Evolutionary conservation across 2,888 invertebrate species (phyloP), one percentile per base, ranked within the genome.

Genomic region (Torymus tubicola): DNA sequence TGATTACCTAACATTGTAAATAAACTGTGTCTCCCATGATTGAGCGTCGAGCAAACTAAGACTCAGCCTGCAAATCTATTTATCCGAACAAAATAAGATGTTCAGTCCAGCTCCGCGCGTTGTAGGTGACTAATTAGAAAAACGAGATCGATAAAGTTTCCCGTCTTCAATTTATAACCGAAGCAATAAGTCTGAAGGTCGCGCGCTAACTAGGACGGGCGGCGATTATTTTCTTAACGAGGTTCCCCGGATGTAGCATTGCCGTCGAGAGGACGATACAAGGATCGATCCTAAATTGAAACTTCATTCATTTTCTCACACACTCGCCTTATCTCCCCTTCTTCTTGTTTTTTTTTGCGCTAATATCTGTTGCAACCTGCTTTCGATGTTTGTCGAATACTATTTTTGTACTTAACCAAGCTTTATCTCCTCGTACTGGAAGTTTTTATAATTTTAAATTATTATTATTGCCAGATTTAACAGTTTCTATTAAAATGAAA

Each of bases 191-290:
- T 57, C 57, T 64, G 57, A 67, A 58, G 58, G 57, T 50, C 60
- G 55, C 13, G 21, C 42, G 16, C 31, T 31, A 74, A 74, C 64
- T 74, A 16, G 65, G 42, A 74, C 57, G 18, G 65, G 65, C 16
- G 24, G 8, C 64, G 64, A 65, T 65, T 58, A 63, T 74, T 74
- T 65, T 65, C 65, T 65, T 74, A 65, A 65, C 74, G 57, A 74
- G 31, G 18, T 65, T 65, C 60, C 21, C 31, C 21, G 13, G 64
- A n/a, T 53, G 5, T 42, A 63, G 11, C 50, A 57, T 70, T 24
- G 57, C 58, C 2, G 31, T 31, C n/a, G 50, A 3, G 16, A 67
- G 21, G 50, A 58, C 58, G 63, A 63, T 12, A 53, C n/a, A 55
- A 53, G 53, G 21, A 42, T 61, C 55, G 72, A 72, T 72, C 50